These are phyloP conservation scores for Aporophyla lueneburgensis DNA, from an alignment of 2,888 invertebrate species.

Conservation along the genomic window DNA sequence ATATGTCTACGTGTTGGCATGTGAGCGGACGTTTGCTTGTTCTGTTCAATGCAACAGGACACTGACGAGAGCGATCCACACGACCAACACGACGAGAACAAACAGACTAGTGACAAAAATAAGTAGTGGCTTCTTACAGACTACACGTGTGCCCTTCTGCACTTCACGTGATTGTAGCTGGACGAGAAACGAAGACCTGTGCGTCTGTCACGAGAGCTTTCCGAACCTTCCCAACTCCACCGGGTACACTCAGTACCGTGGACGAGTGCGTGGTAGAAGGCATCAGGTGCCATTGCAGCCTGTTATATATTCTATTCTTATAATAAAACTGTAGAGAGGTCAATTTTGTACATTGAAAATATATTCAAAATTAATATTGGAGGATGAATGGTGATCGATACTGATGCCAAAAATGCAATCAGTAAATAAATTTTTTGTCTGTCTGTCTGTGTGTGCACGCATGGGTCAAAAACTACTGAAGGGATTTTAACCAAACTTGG, in stretches of 20 bases:
- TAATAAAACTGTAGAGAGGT: no score
- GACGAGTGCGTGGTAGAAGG: not conserved
- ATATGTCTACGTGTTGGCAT: constrained; percentile 9
- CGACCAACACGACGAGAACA: constrained; percentile 11
- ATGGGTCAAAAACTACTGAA: no score
- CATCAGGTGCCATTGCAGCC: not conserved
- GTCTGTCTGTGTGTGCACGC: no score
- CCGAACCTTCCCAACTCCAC: not conserved
- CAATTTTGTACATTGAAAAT: no score
- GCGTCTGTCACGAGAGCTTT: not conserved
- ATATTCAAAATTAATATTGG: no score
- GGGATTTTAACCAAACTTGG: no score
- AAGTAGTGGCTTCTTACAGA: constrained; percentile 8
- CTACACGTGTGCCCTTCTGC: not conserved
- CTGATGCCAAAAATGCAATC: no score
- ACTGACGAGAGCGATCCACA: constrained; percentile 8
- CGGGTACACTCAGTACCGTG: not conserved
- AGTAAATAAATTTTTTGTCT: no score
- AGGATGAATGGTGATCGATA: no score
- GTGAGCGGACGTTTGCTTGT: not conserved
- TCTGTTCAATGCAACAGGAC: constrained; percentile 29
- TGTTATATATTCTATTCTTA: no score
- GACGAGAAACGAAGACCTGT: not conserved
- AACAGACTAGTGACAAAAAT: constrained; percentile 29
- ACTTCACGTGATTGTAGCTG: not conserved